Conservation (phyloP, 1,140 invertebrate genomes). For the Pseudomyrmex dendroicus region DNA sequence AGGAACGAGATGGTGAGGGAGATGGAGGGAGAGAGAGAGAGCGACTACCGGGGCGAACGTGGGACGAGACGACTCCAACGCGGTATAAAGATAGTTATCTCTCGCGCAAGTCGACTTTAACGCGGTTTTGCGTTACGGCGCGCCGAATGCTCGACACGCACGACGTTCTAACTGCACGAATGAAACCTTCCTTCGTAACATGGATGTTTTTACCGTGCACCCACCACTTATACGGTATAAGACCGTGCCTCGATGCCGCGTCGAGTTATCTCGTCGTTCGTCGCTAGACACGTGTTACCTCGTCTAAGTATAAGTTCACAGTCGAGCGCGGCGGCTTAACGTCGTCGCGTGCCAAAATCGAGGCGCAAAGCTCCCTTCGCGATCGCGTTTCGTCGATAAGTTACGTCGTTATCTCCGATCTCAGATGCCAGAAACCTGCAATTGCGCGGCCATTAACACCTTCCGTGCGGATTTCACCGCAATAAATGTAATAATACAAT, state of each 20-base stretch:
- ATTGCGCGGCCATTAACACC: constrained; percentile 5
- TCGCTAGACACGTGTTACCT: constrained; percentile 18
- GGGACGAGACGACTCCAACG: constrained; percentile 31
- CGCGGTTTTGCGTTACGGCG: constrained; percentile 42
- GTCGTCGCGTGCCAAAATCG: constrained; percentile 36
- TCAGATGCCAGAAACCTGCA: not conserved
- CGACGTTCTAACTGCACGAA: constrained; percentile 28
- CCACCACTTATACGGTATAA: constrained; percentile 32
- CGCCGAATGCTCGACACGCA: constrained; percentile 56
- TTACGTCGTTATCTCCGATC: constrained; percentile 11
- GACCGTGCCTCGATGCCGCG: constrained; percentile 18
- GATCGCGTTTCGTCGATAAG: constrained; percentile 19
- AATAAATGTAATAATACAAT: not conserved
- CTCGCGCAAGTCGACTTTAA: constrained; percentile 30
- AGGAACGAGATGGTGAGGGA: constrained; percentile 37
- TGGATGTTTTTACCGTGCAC: not conserved
- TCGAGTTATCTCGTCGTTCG: constrained; percentile 33
- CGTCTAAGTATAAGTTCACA: constrained; percentile 19
- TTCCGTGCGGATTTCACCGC: not conserved
- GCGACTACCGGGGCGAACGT: constrained; percentile 31
- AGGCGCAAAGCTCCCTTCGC: not conserved
- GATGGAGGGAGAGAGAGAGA: not conserved
- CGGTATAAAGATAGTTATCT: constrained; percentile 61
- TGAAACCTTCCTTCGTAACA: not conserved
- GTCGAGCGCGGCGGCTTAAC: not conserved